Evolutionary conservation across 2,113 vertebrate species (phyloP).

Genomic region (Eulemur rufifrons): DNA sequence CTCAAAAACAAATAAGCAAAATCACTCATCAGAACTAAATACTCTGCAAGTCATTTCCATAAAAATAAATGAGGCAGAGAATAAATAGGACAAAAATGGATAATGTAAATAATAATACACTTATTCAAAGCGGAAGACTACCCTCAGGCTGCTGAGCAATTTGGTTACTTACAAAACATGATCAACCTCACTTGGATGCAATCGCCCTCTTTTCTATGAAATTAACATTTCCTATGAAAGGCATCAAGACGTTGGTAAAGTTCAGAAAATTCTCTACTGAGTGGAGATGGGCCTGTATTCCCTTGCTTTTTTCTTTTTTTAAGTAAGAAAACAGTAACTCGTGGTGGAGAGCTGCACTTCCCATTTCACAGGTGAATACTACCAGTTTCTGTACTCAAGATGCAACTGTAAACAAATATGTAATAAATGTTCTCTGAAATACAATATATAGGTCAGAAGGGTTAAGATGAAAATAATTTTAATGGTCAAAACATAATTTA

Average conservation of each 20-base stretch:
- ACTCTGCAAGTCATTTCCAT: conserved; percentile 38
- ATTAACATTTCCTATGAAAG: conserved; percentile 75
- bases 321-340: neutral
- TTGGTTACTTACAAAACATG: conserved; percentile 67
- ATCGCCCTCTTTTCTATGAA: conserved; percentile 72
- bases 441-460: neutral
- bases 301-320: neutral
- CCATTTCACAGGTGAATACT: neutral
- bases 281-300: neutral
- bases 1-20: conserved; percentile 59
- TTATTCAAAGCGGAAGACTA: neutral
- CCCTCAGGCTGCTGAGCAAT: neutral
- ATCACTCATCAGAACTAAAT: conserved; percentile 15
- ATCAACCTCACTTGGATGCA: conserved; percentile 76
- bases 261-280: neutral
- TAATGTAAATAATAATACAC: neutral
- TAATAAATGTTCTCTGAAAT: neutral
- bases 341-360: neutral
- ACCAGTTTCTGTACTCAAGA: neutral
- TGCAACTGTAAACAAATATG: neutral
- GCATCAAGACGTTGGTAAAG: neutral
- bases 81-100: neutral
- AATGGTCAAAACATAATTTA: neutral
- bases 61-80: conserved; percentile 65
- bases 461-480: neutral